Base-by-base conservation (phyloP, 2,888 invertebrate species). In the Galeopsomyia nigrocyanea region DNA sequence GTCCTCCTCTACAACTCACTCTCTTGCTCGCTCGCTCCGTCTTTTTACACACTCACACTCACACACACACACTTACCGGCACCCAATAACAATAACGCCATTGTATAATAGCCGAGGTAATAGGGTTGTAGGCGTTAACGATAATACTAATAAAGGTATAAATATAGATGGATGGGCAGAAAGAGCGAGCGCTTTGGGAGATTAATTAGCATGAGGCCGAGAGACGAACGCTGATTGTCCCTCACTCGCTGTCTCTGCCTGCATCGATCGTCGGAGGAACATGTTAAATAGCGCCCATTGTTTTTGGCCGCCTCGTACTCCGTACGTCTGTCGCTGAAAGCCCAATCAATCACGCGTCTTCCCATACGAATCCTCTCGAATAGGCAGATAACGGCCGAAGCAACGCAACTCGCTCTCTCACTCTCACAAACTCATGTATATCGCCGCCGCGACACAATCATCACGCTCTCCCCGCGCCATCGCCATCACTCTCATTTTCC, bases 261-360 rank as follows among this genome's bases (percentile, higher is more conserved):
- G 39, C 39, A 39, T 39, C 13, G 7, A 39, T 7, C 39, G 31
- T 1, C 10, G 10, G 39, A 39, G 39, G 10, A 39, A 39, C 7
- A 39, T 39, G 39, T 39, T 39, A 39, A 39, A 39, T 39, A 39
- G 39, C 71, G 73, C 75, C 74, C 73, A 55, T 68, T 64, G 64
- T 75, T 76, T 76, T 73, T 56, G 68, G 77, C 26, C 26, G 75
- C 68, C 75, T 74, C 68, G 73, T 65, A 69, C 69, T 58, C 67
- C 71, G 71, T 31, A 26, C 63, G 7, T 61, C 74, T 70, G 75
- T 72, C 73, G 75, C 74, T 72, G 73, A 78, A 73, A 78, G 79
- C 78, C 78, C 77, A 77, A 79, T 77, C 80, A 82, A 83, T 83
- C 81, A 81, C 79, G 81, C 80, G 83, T 80, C 79, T 82, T 80